phyloP scores from a whole-genome alignment of 2,113 vertebrate genomes.

The Myocastor coypus region DNA sequence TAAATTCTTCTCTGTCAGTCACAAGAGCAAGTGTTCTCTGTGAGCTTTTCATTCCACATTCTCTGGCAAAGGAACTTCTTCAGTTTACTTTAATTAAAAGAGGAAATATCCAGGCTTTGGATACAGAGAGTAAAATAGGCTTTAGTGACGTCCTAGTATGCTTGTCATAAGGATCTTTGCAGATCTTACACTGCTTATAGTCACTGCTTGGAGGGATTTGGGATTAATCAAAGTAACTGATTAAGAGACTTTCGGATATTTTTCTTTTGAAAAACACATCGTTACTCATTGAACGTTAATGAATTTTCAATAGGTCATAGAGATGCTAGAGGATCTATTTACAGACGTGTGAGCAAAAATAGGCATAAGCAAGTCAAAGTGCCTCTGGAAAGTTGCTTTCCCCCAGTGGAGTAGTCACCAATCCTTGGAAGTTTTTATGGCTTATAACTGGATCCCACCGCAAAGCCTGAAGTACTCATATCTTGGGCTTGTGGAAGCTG shows the following conservation, averaged over 20 bases:
- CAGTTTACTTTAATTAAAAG: not conserved
- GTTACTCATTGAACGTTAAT: not conserved
- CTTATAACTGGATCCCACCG: not conserved
- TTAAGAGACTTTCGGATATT: not conserved
- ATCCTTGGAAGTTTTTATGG: not conserved
- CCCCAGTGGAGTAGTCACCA: not conserved
- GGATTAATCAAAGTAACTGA: not conserved
- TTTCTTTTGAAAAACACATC: not conserved
- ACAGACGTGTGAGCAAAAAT: not conserved
- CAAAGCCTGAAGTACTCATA: not conserved
- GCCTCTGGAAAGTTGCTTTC: not conserved
- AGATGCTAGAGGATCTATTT: not conserved
- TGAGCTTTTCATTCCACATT: not conserved
- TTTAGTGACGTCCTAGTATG: not conserved
- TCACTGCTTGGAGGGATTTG: not conserved
- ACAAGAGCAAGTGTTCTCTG: not conserved
- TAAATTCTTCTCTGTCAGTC: not conserved
- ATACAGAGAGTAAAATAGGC: not conserved
- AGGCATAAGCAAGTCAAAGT: not conserved
- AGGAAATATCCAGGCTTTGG: not conserved
- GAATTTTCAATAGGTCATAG: not conserved
- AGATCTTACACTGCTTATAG: not conserved
- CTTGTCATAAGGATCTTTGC: not conserved
- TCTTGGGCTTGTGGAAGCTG: not conserved
- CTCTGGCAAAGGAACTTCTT: not conserved